phyloP scores from a whole-genome alignment of 2,888 invertebrate species.

The Drosophila falleni region DNA sequence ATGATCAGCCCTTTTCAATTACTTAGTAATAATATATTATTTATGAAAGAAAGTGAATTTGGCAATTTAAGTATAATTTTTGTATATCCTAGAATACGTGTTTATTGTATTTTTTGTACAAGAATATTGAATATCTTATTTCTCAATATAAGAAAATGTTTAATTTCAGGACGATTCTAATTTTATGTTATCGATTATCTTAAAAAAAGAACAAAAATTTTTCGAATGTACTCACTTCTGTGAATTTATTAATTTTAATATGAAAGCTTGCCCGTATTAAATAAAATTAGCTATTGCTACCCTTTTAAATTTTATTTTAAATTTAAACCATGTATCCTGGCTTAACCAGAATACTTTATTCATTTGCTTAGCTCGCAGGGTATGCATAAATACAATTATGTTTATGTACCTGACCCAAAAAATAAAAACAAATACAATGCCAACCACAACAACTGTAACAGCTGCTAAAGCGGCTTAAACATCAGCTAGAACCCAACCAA shows the following conservation, averaged over 20 bases:
- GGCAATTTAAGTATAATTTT: not conserved
- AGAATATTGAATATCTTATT: not conserved
- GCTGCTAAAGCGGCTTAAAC: constrained; percentile 15
- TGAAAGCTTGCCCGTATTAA: no score
- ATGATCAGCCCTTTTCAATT: no score
- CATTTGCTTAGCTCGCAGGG: not conserved
- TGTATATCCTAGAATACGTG: not conserved
- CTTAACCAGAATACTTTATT: not conserved
- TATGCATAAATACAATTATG: constrained; percentile 28
- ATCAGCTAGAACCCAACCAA: constrained; percentile 15
- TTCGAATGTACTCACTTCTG: no score
- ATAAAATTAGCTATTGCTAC: not conserved
- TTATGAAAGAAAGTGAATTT: not conserved
- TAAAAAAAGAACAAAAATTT: no score
- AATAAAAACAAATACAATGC: not conserved
- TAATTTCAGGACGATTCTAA: no score
- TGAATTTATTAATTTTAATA: no score
- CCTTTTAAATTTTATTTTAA: not conserved
- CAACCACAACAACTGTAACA: constrained; percentile 17
- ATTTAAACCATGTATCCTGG: not conserved
- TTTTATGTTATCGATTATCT: no score
- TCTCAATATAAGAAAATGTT: no score
- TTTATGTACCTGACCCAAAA: constrained; percentile 34
- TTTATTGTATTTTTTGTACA: not conserved
- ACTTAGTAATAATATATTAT: no score